Evolutionary conservation across 2,113 vertebrate genomes (phyloP).

Genomic region (Setophaga coronata): DNA sequence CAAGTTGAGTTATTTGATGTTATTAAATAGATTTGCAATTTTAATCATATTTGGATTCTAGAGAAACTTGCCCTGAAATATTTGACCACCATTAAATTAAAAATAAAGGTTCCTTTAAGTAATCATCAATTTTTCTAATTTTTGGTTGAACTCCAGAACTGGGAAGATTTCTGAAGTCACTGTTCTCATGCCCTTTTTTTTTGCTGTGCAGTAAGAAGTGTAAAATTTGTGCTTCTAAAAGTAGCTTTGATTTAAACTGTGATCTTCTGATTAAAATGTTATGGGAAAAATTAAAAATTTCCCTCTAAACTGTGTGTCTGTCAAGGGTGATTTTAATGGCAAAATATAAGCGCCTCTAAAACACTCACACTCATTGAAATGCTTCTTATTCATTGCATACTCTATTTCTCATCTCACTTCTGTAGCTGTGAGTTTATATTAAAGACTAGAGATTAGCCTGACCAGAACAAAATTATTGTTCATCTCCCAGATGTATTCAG

Average conservation of each 20-base stretch:
- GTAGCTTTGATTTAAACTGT: neutral
- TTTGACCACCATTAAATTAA: neutral
- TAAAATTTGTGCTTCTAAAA: neutral
- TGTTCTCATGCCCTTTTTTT: neutral
- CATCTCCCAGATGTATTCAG: conserved; percentile 24
- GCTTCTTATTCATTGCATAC: neutral
- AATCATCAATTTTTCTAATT: neutral
- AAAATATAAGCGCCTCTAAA: neutral
- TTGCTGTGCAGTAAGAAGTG: neutral
- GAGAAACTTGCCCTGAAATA: neutral
- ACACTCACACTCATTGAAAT: neutral
- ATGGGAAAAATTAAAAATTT: neutral
- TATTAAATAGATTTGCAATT: neutral
- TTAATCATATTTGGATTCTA: neutral
- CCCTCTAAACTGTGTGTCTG: neutral
- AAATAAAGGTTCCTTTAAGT: neutral
- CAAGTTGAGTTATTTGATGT: neutral
- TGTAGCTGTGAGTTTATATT: conserved; percentile 3
- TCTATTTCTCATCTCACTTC: neutral
- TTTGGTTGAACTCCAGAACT: neutral
- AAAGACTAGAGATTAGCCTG: conserved; percentile 16
- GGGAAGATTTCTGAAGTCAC: neutral
- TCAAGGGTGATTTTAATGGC: neutral
- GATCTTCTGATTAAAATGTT: neutral
- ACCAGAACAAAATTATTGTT: conserved; percentile 22